phyloP scores from a whole-genome alignment of 2,888 invertebrate genomes.

The Unio delphinus region DNA sequence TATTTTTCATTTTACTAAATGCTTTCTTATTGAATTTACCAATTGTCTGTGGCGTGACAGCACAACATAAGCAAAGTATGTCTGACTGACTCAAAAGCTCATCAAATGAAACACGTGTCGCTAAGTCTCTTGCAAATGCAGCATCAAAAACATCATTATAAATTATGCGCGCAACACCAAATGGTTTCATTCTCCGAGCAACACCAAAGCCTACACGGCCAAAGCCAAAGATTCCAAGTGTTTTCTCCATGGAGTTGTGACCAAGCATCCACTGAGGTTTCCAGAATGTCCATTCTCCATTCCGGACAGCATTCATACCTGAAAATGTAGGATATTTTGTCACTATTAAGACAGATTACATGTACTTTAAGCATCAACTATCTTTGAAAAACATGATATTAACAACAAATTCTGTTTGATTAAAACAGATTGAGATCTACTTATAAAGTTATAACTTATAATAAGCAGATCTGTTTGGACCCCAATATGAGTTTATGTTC shows the following conservation, averaged over 20 bases:
- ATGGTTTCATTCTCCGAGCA: slow-evolving; percentile 82
- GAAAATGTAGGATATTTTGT: not conserved
- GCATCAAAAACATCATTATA: slow-evolving; percentile 82
- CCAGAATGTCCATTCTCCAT: slow-evolving; percentile 90
- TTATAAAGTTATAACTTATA: no score
- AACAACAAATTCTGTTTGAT: no score
- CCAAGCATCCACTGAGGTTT: slow-evolving; percentile 93
- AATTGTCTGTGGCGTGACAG: slow-evolving; percentile 84
- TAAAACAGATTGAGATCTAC: no score
- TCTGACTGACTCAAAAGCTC: slow-evolving; percentile 84
- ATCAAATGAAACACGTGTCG: slow-evolving; percentile 80
- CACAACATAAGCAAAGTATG: slow-evolving; percentile 86
- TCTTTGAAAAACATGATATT: no score
- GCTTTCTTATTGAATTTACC: slow-evolving; percentile 83
- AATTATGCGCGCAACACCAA: slow-evolving; percentile 81
- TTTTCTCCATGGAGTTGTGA: slow-evolving; percentile 83
- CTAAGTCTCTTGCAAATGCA: slow-evolving; percentile 75
- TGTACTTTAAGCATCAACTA: no score
- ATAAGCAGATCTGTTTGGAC: no score
- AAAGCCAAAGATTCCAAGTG: slow-evolving; percentile 75
- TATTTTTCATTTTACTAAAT: slow-evolving; percentile 88
- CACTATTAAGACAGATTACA: no score
- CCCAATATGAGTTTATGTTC: no score
- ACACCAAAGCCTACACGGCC: slow-evolving; percentile 78
- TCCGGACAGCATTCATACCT: slow-evolving; percentile 68